phyloP scores from a whole-genome alignment of 2,113 vertebrate genomes.

The Calyptomena viridis region DNA sequence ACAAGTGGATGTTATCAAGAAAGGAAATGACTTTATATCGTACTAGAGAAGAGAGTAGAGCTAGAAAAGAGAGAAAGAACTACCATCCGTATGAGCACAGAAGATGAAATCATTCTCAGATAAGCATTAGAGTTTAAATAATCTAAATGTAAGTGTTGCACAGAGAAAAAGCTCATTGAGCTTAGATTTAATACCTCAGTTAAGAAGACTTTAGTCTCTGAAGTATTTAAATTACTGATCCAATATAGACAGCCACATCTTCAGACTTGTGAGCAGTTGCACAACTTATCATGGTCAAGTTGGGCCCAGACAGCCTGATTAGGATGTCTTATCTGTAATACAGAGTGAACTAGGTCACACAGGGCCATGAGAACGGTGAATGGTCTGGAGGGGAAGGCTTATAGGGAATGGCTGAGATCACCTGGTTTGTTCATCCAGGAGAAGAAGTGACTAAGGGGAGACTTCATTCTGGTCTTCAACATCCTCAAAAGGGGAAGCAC shows the following conservation, averaged over 20 bases:
- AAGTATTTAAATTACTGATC: rapidly evolving
- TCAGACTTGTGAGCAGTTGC: not conserved
- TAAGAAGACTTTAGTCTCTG: not conserved
- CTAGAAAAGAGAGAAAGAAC: not conserved
- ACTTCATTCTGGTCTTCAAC: not conserved
- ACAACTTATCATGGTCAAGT: not conserved
- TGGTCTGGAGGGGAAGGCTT: not conserved
- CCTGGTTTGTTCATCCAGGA: not conserved
- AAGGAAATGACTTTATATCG: not conserved
- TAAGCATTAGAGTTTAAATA: not conserved
- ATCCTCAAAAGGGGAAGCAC: rapidly evolving
- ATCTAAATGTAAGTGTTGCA: not conserved
- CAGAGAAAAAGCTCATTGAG: not conserved
- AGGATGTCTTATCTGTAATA: not conserved
- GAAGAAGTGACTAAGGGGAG: not conserved
- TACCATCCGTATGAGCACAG: not conserved
- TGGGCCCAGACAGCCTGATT: not conserved
- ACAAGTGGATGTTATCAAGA: not conserved
- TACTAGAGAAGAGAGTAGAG: not conserved
- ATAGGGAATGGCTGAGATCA: not conserved
- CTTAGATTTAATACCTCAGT: not conserved
- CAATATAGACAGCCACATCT: not conserved
- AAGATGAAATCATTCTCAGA: not conserved
- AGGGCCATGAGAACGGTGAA: not conserved
- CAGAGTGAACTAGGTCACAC: not conserved